Evolutionary conservation across 1,140 invertebrate species (phyloP).

Genomic region (Helicorthomorpha holstii): DNA sequence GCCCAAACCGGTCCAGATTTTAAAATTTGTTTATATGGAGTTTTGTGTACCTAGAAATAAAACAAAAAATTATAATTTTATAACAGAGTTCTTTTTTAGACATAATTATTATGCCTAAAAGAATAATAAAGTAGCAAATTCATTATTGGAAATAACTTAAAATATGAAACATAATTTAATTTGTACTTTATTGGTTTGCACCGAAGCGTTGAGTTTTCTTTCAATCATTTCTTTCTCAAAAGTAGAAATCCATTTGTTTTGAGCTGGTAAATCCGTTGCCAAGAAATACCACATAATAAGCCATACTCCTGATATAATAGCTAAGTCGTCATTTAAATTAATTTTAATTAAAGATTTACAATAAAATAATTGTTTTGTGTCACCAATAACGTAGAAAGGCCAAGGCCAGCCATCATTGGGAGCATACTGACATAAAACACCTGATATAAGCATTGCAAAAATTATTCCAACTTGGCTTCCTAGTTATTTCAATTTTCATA

Average conservation of each 20-base stretch:
- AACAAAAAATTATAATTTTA: too few relatives aligned
- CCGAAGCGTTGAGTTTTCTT: neutral
- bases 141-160: too few relatives aligned
- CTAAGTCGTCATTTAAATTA: neutral
- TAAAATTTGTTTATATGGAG: too few relatives aligned
- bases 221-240: neutral
- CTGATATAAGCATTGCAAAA: constrained; percentile 15
- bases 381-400: constrained; percentile 51
- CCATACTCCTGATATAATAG: neutral
- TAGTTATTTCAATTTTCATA: neutral
- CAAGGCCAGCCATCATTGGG: constrained; percentile 42
- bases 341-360: neutral
- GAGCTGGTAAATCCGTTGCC: constrained; percentile 29
- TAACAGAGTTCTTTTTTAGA: too few relatives aligned
- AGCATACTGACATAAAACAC: constrained; percentile 26
- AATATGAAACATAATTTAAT: too few relatives aligned
- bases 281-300: constrained; percentile 25
- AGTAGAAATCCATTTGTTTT: constrained; percentile 21
- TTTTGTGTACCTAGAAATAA: too few relatives aligned
- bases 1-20: too few relatives aligned
- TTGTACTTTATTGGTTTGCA: neutral
- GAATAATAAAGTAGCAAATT: too few relatives aligned
- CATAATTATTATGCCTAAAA: too few relatives aligned
- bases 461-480: neutral
- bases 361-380: neutral